phyloP scores from a whole-genome alignment of 2,888 invertebrate species.

The Teleiodes luculella region DNA sequence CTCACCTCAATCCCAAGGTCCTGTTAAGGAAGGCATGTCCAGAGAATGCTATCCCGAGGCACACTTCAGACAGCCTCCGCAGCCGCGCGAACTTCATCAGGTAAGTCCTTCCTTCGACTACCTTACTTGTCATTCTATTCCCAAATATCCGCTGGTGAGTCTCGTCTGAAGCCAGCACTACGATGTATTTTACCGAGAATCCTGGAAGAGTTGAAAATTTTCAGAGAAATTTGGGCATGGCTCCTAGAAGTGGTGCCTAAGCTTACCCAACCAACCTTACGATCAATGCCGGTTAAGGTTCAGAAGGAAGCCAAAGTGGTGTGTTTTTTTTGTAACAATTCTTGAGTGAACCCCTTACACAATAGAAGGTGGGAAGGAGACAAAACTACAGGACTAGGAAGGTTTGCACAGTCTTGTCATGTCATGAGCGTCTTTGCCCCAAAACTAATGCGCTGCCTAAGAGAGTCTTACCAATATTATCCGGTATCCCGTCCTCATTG shows the following conservation, averaged over 20 bases:
- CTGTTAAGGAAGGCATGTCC: conserved; percentile 70
- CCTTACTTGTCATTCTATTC: conserved; percentile 35
- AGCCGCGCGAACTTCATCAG: conserved; percentile 64
- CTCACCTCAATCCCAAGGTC: conserved; percentile 60
- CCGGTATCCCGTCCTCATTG: conserved; percentile 71
- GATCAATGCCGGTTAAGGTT: too few relatives aligned
- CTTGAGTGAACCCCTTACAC: too few relatives aligned
- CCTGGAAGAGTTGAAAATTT: too few relatives aligned
- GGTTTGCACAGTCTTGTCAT: not conserved
- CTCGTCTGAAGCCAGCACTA: conserved; percentile 60
- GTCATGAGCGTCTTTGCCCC: too few relatives aligned
- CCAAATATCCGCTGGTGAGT: conserved; percentile 64
- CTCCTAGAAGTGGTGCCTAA: too few relatives aligned
- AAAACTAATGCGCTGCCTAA: not conserved
- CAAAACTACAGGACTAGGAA: not conserved
- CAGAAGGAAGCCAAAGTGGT: too few relatives aligned
- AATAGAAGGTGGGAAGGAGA: too few relatives aligned
- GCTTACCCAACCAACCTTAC: too few relatives aligned
- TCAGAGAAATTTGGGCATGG: too few relatives aligned
- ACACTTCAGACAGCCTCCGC: conserved; percentile 66
- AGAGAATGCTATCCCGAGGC: conserved; percentile 74
- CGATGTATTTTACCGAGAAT: conserved; percentile 70
- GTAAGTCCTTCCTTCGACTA: conserved; percentile 60
- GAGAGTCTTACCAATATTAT: conserved; percentile 63
- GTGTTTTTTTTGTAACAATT: too few relatives aligned